Conservation (phyloP, 53 echinoderm and acorn worm genomes). For the Mesocentrotus franciscanus region DNA sequence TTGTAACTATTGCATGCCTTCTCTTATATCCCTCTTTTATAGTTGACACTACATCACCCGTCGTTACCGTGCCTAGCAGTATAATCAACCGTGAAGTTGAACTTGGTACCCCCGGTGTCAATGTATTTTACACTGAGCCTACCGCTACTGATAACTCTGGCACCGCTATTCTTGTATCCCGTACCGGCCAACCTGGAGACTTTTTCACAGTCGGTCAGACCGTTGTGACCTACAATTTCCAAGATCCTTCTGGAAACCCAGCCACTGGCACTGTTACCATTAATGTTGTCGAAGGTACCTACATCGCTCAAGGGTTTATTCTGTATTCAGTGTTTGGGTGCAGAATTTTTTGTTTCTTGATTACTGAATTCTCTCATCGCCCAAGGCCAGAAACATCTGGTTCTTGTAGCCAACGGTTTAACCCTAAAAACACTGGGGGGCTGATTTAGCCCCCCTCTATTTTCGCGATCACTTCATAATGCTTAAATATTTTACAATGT, state of each 20-base stretch:
- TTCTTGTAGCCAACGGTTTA: too few species aligned
- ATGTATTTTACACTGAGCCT: neutral
- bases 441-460: too few species aligned
- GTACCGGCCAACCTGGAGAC: constrained; percentile 71
- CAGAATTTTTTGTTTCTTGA: too few species aligned
- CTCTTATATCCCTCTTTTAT: too few species aligned
- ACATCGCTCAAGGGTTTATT: too few species aligned
- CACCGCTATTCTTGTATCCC: neutral
- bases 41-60: constrained; percentile 78
- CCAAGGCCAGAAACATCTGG: too few species aligned
- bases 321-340: too few species aligned
- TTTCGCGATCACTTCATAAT: too few species aligned
- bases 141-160: constrained; percentile 42
- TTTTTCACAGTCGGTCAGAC: constrained; percentile 70
- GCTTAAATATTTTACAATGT: too few species aligned
- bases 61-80: constrained; percentile 18
- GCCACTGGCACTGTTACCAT: constrained; percentile 40
- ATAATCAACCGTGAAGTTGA: constrained; percentile 11
- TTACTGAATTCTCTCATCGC: too few species aligned
- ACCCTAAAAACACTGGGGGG: too few species aligned
- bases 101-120: constrained; percentile 16
- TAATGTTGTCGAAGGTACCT: neutral
- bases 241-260: constrained; percentile 71
- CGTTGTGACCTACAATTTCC: constrained; percentile 62
- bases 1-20: neutral